phyloP scores from a whole-genome alignment of 1,140 invertebrate species.

The Rhagoletis pomonella region DNA sequence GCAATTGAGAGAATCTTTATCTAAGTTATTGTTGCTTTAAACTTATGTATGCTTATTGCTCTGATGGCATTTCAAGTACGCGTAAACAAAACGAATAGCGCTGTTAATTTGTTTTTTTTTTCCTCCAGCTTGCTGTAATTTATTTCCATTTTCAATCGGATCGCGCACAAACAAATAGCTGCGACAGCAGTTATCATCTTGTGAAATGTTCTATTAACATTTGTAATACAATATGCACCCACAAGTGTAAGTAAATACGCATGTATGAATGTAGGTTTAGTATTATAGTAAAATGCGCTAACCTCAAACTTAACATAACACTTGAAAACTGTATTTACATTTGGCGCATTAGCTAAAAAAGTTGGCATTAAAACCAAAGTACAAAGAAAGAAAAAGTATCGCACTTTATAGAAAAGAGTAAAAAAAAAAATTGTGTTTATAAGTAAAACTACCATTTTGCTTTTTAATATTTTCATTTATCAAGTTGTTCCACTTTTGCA shows the following conservation, averaged over 20 bases:
- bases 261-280: neutral
- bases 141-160: neutral
- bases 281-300: neutral
- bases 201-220: neutral
- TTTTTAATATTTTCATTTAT: neutral
- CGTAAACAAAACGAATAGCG: neutral
- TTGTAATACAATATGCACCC: neutral
- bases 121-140: neutral
- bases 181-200: neutral
- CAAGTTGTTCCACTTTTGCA: neutral
- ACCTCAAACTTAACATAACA: neutral
- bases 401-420: too few species aligned
- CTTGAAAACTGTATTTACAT: too few species aligned
- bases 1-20: too few species aligned
- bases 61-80: neutral
- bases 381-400: too few species aligned
- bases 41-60: slow-evolving; percentile 21
- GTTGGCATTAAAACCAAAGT: too few species aligned
- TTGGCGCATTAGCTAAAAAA: too few species aligned
- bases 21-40: neutral
- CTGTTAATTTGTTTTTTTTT: neutral
- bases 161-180: neutral
- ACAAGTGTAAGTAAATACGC: neutral
- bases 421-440: too few species aligned
- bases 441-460: too few species aligned